These are phyloP conservation scores for Idaea aversata DNA, from an alignment of 2,888 invertebrate species.

Conservation along the genomic window DNA sequence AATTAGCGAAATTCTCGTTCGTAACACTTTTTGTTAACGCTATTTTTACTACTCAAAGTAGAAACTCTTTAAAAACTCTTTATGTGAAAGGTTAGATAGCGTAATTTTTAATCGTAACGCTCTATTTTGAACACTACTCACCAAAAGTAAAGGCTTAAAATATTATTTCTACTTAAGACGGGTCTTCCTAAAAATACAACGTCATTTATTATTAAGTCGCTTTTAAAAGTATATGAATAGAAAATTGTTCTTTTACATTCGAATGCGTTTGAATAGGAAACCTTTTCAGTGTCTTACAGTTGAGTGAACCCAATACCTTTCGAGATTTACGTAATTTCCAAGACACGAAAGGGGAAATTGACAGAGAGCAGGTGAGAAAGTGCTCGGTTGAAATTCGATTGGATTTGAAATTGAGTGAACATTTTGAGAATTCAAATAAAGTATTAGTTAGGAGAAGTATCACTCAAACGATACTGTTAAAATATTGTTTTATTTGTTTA, in stretches of 20 bases:
- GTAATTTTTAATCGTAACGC: no score
- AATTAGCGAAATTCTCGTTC: no score
- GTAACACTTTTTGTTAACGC: no score
- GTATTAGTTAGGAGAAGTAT: neutral
- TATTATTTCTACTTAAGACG: no score
- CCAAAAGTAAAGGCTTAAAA: no score
- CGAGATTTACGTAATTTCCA: neutral
- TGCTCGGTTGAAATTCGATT: neutral
- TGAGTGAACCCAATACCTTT: neutral
- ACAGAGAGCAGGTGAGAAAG: neutral
- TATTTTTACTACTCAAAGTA: no score
- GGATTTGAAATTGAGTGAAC: neutral
- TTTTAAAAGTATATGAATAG: neutral
- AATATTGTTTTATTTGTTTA: no score
- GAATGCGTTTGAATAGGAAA: conserved; percentile 2
- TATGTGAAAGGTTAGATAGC: no score
- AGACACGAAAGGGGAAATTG: neutral
- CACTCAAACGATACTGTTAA: no score
- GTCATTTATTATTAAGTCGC: neutral
- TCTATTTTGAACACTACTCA: no score
- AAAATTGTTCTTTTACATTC: neutral
- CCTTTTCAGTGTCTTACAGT: conserved; percentile 1
- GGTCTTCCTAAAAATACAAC: neutral
- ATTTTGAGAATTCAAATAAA: neutral
- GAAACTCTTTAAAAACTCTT: no score